phyloP scores from a whole-genome alignment of 2,888 invertebrate genomes.

The Seira ritae region DNA sequence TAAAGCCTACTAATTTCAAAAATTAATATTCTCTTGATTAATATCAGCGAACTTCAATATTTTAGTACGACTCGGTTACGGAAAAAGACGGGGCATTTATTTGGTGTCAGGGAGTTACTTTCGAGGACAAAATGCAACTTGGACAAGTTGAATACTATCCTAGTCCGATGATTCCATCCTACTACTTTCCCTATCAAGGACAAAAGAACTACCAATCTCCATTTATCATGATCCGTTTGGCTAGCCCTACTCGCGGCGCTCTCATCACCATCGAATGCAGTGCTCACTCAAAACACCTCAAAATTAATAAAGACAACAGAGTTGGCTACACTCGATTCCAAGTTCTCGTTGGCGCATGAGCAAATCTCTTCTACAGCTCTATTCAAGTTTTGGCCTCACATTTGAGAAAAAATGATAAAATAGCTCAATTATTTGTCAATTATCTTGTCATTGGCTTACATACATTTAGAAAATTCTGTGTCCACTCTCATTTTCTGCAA shows the following conservation, averaged over 20 bases:
- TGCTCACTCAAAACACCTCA: conserved; percentile 93
- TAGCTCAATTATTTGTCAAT: too few relatives aligned
- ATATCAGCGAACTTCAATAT: too few relatives aligned
- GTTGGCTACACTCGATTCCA: conserved; percentile 96
- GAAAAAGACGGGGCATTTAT: conserved; percentile 75
- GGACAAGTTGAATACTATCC: conserved; percentile 90
- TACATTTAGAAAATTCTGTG: too few relatives aligned
- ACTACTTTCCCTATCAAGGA: conserved; percentile 91
- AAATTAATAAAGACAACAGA: conserved; percentile 90
- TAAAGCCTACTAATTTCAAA: too few relatives aligned
- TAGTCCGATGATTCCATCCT: conserved; percentile 87
- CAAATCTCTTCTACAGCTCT: background rate
- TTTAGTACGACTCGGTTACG: background rate
- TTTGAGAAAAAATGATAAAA: background rate
- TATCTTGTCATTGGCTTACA: too few relatives aligned
- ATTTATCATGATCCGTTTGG: conserved; percentile 91
- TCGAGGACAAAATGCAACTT: conserved; percentile 94
- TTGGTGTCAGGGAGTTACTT: conserved; percentile 95
- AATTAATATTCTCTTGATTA: too few relatives aligned
- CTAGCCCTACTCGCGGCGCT: conserved; percentile 88
- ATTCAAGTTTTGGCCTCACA: background rate
- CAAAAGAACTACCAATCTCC: conserved; percentile 88
- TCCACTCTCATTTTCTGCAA: too few relatives aligned
- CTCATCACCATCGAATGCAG: conserved; percentile 95
- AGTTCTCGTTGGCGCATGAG: conserved; percentile 87